Conservation (phyloP, 2,888 invertebrate genomes). For the Torymus aiolomorphi region DNA sequence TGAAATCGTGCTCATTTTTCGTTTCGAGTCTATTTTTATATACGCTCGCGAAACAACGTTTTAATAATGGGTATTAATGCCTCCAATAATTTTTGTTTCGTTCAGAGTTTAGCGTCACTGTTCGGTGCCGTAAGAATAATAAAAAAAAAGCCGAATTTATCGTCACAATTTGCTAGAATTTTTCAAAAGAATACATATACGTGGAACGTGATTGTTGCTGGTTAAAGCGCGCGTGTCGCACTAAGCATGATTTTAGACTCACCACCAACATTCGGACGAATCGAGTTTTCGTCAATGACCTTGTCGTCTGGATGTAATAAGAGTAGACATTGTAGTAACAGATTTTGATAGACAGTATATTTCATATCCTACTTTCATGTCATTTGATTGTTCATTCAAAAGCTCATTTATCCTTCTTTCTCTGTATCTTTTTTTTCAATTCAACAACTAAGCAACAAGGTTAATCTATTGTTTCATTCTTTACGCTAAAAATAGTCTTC, state of each 20-base stretch:
- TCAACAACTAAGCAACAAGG: not conserved
- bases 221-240: conserved; percentile 57
- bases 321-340: conserved; percentile 53
- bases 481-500: conserved; percentile 10
- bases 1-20: conserved; percentile 14
- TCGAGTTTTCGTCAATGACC: conserved; percentile 71
- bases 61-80: no score
- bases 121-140: no score
- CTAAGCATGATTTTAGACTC: conserved; percentile 66
- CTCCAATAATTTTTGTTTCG: no score
- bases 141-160: no score
- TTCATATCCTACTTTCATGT: conserved; percentile 17
- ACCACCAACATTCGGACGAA: conserved; percentile 70
- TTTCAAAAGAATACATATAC: conserved; percentile 49
- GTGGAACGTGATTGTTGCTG: conserved; percentile 26
- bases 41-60: no score
- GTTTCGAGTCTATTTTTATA: no score
- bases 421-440: conserved; percentile 1
- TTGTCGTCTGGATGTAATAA: conserved; percentile 69
- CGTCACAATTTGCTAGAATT: not conserved
- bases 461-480: not conserved
- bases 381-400: not conserved
- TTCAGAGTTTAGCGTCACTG: no score
- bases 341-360: conserved; percentile 9
- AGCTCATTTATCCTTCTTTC: conserved; percentile 23